A percentile compares a stretch with the other conserved stretches of the same genome.
Conservation (phyloP, 2,888 invertebrate species). For the Isoperla grammatica region DNA sequence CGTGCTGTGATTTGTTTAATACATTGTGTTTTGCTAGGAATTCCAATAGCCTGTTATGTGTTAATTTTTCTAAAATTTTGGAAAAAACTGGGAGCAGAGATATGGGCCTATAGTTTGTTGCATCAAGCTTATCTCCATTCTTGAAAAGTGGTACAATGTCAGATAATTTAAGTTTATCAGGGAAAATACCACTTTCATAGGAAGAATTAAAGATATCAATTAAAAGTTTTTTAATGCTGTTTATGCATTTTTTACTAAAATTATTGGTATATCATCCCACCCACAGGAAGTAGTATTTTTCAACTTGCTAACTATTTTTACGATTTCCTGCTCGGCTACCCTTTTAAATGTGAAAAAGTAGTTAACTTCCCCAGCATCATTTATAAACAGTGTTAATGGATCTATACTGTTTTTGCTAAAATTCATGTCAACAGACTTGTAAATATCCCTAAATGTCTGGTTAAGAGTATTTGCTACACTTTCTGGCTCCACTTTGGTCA, state of each 20-base stretch:
- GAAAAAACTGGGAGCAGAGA: conserved; percentile 17
- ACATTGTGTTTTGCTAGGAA: conserved; percentile 8
- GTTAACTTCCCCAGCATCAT: no score
- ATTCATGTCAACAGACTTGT: no score
- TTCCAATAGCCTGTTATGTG: neutral
- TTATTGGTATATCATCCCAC: conserved; percentile 11
- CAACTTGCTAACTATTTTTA: no score
- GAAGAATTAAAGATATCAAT: conserved; percentile 20
- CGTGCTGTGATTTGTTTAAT: conserved; percentile 17
- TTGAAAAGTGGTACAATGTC: conserved; percentile 21
- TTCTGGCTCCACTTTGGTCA: no score
- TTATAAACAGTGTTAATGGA: no score
- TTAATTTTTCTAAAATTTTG: conserved; percentile 22
- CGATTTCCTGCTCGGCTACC: no score
- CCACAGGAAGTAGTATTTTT: no score
- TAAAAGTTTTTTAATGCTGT: conserved; percentile 12
- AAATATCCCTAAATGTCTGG: no score
- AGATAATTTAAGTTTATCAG: conserved; percentile 20
- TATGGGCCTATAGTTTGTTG: conserved; percentile 24
- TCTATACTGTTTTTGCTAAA: no score
- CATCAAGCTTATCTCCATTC: conserved; percentile 1
- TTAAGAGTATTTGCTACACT: no score
- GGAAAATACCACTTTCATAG: conserved; percentile 11
- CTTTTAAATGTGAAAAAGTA: no score
- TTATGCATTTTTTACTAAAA: conserved; percentile 10